phyloP scores from a whole-genome alignment of 2,888 invertebrate species.

The Athrips mouffetella region DNA sequence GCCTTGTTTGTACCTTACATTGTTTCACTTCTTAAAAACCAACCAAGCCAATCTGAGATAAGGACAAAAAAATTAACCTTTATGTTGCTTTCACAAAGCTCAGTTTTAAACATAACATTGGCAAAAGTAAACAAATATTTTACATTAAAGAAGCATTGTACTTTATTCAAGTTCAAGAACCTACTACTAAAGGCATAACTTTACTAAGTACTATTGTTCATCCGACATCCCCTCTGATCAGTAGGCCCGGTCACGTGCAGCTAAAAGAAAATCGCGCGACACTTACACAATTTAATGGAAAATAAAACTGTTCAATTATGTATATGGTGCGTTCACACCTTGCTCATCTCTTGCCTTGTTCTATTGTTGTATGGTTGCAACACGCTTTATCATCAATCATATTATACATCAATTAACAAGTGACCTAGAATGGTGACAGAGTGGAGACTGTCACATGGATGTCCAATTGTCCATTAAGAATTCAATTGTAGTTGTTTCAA shows the following conservation, averaged over 20 bases:
- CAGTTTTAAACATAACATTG: too few species aligned
- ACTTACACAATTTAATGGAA: constrained; percentile 37
- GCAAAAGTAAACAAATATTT: neutral
- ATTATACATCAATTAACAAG: constrained; percentile 21
- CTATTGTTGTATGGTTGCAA: constrained; percentile 36
- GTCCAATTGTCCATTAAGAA: too few species aligned
- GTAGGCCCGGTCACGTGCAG: constrained; percentile 25
- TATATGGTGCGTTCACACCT: constrained; percentile 36
- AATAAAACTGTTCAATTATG: constrained; percentile 59
- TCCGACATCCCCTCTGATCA: neutral
- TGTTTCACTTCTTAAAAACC: too few species aligned
- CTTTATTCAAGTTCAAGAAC: neutral
- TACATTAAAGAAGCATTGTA: neutral
- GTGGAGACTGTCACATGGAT: too few species aligned
- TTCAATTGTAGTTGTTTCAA: too few species aligned
- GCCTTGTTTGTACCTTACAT: too few species aligned
- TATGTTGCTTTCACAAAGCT: neutral
- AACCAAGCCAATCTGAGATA: too few species aligned
- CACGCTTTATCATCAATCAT: constrained; percentile 23
- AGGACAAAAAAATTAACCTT: too few species aligned
- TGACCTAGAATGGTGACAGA: constrained; percentile 6
- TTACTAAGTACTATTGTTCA: neutral
- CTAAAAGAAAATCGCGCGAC: constrained; percentile 33
- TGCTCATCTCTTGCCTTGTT: constrained; percentile 21
- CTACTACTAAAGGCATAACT: neutral